Conservation (phyloP, 2,797 vertebrate genomes). For the Hyperoplus immaculatus region DNA sequence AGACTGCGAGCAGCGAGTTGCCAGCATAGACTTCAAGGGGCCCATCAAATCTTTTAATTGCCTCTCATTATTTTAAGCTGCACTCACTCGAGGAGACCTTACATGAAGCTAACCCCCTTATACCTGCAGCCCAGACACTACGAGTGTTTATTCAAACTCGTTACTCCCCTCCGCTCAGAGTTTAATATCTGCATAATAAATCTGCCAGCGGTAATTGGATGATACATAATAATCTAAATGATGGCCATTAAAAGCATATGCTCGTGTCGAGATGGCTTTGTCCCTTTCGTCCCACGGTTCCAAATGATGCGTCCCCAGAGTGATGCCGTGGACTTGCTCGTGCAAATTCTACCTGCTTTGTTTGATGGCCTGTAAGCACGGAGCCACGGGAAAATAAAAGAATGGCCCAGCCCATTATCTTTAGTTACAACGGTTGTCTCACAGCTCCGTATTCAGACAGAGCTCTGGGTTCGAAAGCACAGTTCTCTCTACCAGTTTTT, state of each 20-base stretch:
- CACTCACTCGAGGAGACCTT: constrained; percentile 11
- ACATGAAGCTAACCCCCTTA: neutral
- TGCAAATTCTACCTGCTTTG: constrained; percentile 43
- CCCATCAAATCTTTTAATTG: neutral
- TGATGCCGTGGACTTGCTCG: constrained; percentile 41
- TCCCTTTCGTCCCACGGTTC: constrained; percentile 57
- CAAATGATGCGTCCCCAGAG: constrained; percentile 72
- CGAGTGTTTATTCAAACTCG: constrained; percentile 28
- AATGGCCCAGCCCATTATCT: constrained; percentile 19
- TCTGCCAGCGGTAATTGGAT: constrained; percentile 63
- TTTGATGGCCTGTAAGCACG: constrained; percentile 52
- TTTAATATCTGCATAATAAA: constrained; percentile 62
- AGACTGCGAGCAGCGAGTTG: neutral
- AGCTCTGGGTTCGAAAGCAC: constrained; percentile 3
- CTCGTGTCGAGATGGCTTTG: constrained; percentile 57
- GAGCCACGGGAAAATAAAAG: constrained; percentile 16
- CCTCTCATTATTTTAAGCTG: neutral
- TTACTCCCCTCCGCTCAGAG: constrained; percentile 30
- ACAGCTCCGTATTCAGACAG: constrained; percentile 18
- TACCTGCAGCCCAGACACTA: neutral
- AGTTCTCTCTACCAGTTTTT: neutral
- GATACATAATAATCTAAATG: constrained; percentile 63
- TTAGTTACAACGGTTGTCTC: constrained; percentile 20
- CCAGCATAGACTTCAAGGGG: constrained; percentile 1
- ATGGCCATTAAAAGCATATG: constrained; percentile 67